Evolutionary conservation across 2,888 invertebrate species (phyloP), one percentile per base, ranked within the genome.

Genomic region (Melangyna quadrimaculata): DNA sequence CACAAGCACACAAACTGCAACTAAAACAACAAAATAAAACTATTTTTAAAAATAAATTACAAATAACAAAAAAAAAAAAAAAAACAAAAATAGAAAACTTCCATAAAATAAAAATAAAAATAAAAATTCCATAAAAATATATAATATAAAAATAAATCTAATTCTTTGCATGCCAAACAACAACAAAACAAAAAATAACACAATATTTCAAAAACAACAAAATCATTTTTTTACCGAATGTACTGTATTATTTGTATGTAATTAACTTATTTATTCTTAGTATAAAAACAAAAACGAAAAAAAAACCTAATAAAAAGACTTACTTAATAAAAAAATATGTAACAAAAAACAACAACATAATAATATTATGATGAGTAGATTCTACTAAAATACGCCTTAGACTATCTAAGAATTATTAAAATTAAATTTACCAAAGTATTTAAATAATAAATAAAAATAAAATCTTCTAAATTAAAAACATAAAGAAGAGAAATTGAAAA

Each of bases 351-450:
- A 45, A 4, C 19, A 45, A 45, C 19, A 12, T 45, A 22, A 48
- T 48, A 48, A 51, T 51, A 67, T 22, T 53, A 74, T 59, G 32
- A 73, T 79, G 40, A 88, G 74, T 71, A 78, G 59, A 86, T 40
- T 87, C 77, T 69, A 81, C 82, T 71, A 72, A 87, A 74, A 82
- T 89, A 87, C 79, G 88, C 86, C 88, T 88, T 88, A 75, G 88
- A 74, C 71, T 78, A 78, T 74, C 69, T 87, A 87, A 87, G 82
- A 87, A 69, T 72, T 22, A 67, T 43, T 61, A 14, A 59, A 53
- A 43, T 37, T 48, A 87, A 79, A 87, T 74, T 82, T 65, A 74
- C 74, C 77, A 87, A 87, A 86, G n/a, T 81, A 70, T 57, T 51
- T 80, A 43, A 17, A 73, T 29, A 48, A 73, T 19, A 48, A 71